Conservation (phyloP, 2,113 vertebrate genomes). For the Mesembrinibis cayennensis region DNA sequence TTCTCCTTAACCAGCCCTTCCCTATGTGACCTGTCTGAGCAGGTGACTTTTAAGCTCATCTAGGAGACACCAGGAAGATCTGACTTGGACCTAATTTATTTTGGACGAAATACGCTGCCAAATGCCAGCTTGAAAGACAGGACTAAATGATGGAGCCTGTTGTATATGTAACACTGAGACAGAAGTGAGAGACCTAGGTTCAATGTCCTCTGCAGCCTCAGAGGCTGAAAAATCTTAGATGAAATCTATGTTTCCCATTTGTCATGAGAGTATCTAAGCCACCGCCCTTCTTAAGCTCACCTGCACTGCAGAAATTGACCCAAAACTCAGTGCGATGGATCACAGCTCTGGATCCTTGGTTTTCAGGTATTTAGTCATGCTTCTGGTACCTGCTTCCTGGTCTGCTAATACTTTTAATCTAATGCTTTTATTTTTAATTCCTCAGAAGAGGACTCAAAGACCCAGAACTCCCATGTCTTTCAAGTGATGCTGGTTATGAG, state of each 20-base stretch:
- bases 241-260: background rate
- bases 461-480: background rate
- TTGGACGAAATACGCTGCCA: background rate
- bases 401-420: background rate
- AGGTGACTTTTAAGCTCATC: background rate
- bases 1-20: background rate
- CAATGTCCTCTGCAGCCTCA: background rate
- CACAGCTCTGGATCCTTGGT: background rate
- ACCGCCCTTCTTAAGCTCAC: background rate
- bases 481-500: background rate
- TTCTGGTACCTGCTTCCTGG: background rate
- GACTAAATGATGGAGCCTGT: background rate
- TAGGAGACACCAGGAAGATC: background rate
- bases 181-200: background rate
- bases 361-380: background rate
- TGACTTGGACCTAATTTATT: background rate
- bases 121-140: background rate
- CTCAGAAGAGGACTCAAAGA: background rate
- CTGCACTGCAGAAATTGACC: background rate
- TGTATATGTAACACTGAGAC: background rate
- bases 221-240: background rate
- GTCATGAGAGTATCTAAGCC: background rate
- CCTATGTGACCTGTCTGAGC: background rate
- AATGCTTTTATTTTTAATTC: background rate
- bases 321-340: background rate